A percentile compares a stretch with the other conserved stretches of the same genome.
Conservation (phyloP, 2,113 vertebrate genomes). For the pig (Sus scrofa) region T2T-Sscrofa CM000816.6:4944501-4945000, state of each 20-base stretch:
- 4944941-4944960: background rate
- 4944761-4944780: background rate
- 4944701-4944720: background rate
- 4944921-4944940: background rate
- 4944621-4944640: background rate
- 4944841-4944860: background rate
- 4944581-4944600: background rate
- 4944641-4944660: background rate
- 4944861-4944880: rapidly evolving
- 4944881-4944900: too few species aligned
- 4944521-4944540: background rate
- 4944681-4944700: rapidly evolving
- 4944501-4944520: background rate
- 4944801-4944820: background rate
- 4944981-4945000: too few species aligned
- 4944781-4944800: rapidly evolving
- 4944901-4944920: background rate
- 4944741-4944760: background rate
- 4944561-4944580: background rate
- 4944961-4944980: background rate
- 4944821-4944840: background rate
- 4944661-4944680: rapidly evolving
- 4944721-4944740: background rate
- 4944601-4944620: background rate
- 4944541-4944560: background rate